Evolutionary conservation across 2,113 vertebrate genomes (phyloP).

Genomic region (Bambusicola thoracicus): DNA sequence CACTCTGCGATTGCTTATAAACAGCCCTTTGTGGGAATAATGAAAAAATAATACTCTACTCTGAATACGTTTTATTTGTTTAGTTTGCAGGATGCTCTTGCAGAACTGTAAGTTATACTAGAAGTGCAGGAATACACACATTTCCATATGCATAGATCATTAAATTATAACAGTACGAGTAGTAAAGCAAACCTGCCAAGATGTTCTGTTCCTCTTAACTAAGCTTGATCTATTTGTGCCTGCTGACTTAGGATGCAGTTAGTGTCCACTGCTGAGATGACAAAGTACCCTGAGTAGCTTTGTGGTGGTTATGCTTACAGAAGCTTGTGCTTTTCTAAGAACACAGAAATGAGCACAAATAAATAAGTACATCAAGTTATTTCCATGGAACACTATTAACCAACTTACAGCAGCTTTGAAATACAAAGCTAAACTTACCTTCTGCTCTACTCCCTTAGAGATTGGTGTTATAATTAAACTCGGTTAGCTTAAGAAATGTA

Average conservation of each 20-base stretch:
- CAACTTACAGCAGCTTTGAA: slow-evolving; percentile 24
- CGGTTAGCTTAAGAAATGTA: slow-evolving; percentile 47
- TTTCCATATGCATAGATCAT: slow-evolving; percentile 52
- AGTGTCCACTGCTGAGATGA: slow-evolving; percentile 51
- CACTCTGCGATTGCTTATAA: slow-evolving; percentile 1
- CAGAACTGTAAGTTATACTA: background rate
- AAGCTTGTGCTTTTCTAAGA: slow-evolving; percentile 72
- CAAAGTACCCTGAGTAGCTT: slow-evolving; percentile 66
- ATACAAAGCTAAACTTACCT: slow-evolving; percentile 60
- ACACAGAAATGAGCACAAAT: slow-evolving; percentile 28
- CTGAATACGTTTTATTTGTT: background rate
- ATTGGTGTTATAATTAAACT: slow-evolving; percentile 56
- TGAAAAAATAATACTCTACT: background rate
- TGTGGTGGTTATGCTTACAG: slow-evolving; percentile 40
- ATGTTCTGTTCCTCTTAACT: slow-evolving; percentile 52
- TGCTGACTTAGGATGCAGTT: slow-evolving; percentile 53
- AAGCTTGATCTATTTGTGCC: slow-evolving; percentile 59
- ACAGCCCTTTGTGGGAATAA: slow-evolving; percentile 3
- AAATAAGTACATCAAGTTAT: slow-evolving; percentile 22
- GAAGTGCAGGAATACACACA: slow-evolving; percentile 36
- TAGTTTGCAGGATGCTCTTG: background rate
- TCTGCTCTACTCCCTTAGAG: slow-evolving; percentile 44
- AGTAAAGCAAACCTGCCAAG: slow-evolving; percentile 46
- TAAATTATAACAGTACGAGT: slow-evolving; percentile 51
- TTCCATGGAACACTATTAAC: slow-evolving; percentile 35